Conservation (phyloP, 2,113 vertebrate genomes). For the Prionailurus viverrinus region DNA sequence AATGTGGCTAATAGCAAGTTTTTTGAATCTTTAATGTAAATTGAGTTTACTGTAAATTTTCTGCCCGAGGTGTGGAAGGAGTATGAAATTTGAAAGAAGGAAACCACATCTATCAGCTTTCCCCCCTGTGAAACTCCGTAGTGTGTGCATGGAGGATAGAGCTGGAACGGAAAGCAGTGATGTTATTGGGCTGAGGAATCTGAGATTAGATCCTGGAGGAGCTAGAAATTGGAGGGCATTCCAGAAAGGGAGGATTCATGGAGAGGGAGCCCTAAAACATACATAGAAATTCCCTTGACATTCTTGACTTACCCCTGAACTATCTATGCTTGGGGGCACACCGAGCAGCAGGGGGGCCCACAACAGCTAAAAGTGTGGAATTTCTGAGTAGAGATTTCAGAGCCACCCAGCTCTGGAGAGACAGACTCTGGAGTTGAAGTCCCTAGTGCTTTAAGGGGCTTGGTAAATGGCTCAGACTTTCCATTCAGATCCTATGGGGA, state of each 20-base stretch:
- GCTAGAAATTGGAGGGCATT: neutral
- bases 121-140: neutral
- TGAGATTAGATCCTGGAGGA: neutral
- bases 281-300: neutral
- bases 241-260: neutral
- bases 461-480: neutral
- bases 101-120: neutral
- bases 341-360: neutral
- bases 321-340: neutral
- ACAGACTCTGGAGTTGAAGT: neutral
- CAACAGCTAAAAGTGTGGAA: neutral
- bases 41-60: slow-evolving; percentile 13
- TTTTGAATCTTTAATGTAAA: neutral
- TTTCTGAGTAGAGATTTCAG: neutral
- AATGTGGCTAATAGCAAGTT: neutral
- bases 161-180: neutral
- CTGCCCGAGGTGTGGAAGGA: neutral
- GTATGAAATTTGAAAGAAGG: neutral
- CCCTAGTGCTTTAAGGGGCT: neutral
- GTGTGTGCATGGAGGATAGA: neutral
- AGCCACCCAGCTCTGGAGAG: neutral
- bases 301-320: neutral
- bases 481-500: neutral
- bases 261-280: neutral
- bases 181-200: neutral